Base-by-base conservation (phyloP, 2,113 vertebrate genomes). In the Opisthocomus hoazin region DNA sequence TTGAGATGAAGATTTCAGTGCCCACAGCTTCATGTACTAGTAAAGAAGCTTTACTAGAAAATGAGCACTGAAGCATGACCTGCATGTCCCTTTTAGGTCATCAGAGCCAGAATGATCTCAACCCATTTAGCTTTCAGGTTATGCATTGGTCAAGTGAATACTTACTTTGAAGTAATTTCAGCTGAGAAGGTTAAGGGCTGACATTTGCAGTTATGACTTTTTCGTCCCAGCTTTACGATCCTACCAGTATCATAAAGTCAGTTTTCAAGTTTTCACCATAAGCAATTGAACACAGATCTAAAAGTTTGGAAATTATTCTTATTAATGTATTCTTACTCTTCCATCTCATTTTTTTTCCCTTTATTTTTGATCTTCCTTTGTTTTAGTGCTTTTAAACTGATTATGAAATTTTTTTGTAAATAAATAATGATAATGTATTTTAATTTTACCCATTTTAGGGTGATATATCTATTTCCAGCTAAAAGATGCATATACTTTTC, bases 151-250 rank as follows among this genome's bases (percentile, higher is more conserved):
- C 92, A 96, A 95, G 56, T 65, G 80, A 93, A 57, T 78, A 51
- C 61, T 89, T 48, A 43, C 78, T 94, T 93, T 95, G 90, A 96
- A 96, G 73, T 70, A 2, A 89, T 93, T 93, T 96, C 68, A 81
- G 60, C 54, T 66, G 30, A 79, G 94, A 84, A 96, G 92, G 90
- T 94, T 87, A 94, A 96, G 95, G 95, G 93, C 81, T 92, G 76
- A 58, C 73, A 69, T 94, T 80, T 84, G 32, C 45, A 90, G 80
- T 78, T 96, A 89, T 64, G 86, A 57, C 88, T 92, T 92, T 7
- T 79, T 41, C 83, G 58, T 93, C 27, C 36, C 76, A 90, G 46
- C 39, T 92, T 94, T 84, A 45, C 7, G 36, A 13, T 92, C 27
- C 34, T 84, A 26, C 34, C 4, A 29, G 41, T 48, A 56, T 46